These are phyloP conservation scores for Notamacropus eugenii DNA, from an alignment of 2,797 vertebrate genomes.

Conservation along the genomic window DNA sequence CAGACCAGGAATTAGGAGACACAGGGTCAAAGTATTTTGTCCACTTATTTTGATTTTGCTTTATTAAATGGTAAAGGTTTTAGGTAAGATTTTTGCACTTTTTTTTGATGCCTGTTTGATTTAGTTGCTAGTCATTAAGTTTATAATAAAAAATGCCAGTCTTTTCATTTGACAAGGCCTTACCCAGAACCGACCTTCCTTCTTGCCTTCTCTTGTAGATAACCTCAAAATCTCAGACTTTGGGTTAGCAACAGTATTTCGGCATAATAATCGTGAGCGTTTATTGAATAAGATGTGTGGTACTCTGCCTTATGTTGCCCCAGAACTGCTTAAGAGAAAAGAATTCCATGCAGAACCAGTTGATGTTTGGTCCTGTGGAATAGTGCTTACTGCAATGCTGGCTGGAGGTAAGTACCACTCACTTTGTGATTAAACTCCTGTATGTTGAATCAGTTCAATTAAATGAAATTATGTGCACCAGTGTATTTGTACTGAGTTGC, in stretches of 20 bases:
- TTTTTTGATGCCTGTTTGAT: background rate
- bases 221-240: constrained; percentile 97
- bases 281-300: constrained; percentile 93
- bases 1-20: background rate
- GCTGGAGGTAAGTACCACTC: constrained; percentile 90
- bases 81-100: background rate
- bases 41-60: background rate
- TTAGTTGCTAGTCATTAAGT: background rate
- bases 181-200: background rate
- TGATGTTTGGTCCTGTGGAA: constrained; percentile 96
- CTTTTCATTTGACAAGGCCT: constrained; percentile 22
- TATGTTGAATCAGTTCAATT: constrained; percentile 23
- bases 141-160: background rate
- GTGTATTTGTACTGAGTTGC: constrained; percentile 9
- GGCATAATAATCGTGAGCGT: constrained; percentile 92
- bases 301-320: constrained; percentile 96
- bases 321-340: constrained; percentile 91
- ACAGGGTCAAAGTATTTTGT: background rate
- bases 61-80: background rate
- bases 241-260: constrained; percentile 91
- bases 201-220: constrained; percentile 78
- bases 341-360: constrained; percentile 94
- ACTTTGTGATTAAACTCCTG: constrained; percentile 16
- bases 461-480: constrained; percentile 45
- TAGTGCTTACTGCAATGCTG: constrained; percentile 97